Evolutionary conservation across 2,888 invertebrate genomes (phyloP), one percentile per base, ranked within the genome.

Genomic region (Hydropsyche betteni): DNA sequence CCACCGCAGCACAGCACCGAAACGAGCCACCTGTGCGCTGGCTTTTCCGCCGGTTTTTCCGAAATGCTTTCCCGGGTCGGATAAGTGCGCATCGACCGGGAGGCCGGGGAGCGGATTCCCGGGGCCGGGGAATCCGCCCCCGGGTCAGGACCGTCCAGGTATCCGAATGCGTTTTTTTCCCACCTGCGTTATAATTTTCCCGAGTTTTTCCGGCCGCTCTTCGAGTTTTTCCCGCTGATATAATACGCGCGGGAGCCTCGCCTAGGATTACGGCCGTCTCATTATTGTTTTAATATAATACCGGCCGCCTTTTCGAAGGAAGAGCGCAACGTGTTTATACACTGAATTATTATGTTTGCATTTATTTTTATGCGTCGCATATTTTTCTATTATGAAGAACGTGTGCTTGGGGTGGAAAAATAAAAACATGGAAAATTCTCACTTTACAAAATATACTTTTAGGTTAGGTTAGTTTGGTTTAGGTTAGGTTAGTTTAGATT

Each of bases 11-110:
- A 24, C 61, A 61, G 24, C 33, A 1, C 16, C 24, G 61, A 16
- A 61, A 61, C 33, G 61, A 61, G 61, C 61, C 61, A 61, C 61
- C 61, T 61, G 61, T 61, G 33, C 61, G 61, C n/a, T 61, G 61
- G 61, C 33, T 61, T 61, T 61, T 61, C 61, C 16, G 61, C 24
- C 61, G 61, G 10, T 16, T 61, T 61, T 33, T 61, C 61, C 44
- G 44, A 44, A 10, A 8, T 4, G 16, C 58, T 58, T 16, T 8
- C 16, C 58, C 58, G 24, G 14, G 24, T 58, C 4, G 16, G 16
- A 14, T 16, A 24, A 53, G 53, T 14, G 53, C 24, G 24, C n/a
- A 16, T 16, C 16, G 14, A 53, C 53, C n/a, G n/a, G 58, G 24
- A 2, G 16, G 58, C 4, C 2, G 24, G 16, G 16, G 58, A 24